A percentile compares a stretch with the other conserved stretches of the same genome.
phyloP scores from a whole-genome alignment of 2,113 vertebrate species.

The Hippocampus zosterae region DNA sequence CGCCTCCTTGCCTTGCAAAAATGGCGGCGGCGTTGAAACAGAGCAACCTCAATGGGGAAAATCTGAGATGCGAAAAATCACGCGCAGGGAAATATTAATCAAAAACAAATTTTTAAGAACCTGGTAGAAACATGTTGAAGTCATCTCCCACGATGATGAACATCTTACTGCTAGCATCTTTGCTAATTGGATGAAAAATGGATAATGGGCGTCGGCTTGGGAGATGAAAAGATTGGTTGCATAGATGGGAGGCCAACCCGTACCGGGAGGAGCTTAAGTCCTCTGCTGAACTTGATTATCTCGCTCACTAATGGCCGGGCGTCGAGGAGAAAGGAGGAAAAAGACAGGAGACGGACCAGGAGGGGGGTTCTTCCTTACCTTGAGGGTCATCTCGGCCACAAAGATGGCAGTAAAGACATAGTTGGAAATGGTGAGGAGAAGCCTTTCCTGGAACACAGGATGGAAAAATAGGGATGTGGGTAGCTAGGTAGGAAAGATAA shows the following conservation, averaged over 20 bases:
- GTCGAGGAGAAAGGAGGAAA: slow-evolving; percentile 29
- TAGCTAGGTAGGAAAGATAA: not conserved
- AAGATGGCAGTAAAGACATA: slow-evolving; percentile 10
- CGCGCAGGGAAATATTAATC: too few species aligned
- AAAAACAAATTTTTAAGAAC: not conserved
- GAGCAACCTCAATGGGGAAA: not conserved
- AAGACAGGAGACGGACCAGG: not conserved
- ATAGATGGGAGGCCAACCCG: slow-evolving; percentile 27
- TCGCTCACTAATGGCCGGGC: slow-evolving; percentile 25
- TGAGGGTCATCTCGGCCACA: slow-evolving; percentile 7
- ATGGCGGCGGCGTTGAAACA: not conserved
- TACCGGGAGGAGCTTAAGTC: slow-evolving; percentile 26
- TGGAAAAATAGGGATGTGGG: not conserved
- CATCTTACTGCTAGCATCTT: not conserved
- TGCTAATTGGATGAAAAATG: slow-evolving; percentile 30
- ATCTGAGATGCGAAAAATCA: too few species aligned
- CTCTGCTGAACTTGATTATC: slow-evolving; percentile 52
- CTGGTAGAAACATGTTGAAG: not conserved
- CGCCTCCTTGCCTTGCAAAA: not conserved
- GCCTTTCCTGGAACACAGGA: not conserved
- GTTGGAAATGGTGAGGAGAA: slow-evolving; percentile 4
- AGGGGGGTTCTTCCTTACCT: not conserved
- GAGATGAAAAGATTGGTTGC: slow-evolving; percentile 21
- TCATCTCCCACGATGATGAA: not conserved
- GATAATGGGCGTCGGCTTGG: slow-evolving; percentile 30